Evolutionary conservation across 2,888 invertebrate species (phyloP).

Genomic region (Parnassius orleans): DNA sequence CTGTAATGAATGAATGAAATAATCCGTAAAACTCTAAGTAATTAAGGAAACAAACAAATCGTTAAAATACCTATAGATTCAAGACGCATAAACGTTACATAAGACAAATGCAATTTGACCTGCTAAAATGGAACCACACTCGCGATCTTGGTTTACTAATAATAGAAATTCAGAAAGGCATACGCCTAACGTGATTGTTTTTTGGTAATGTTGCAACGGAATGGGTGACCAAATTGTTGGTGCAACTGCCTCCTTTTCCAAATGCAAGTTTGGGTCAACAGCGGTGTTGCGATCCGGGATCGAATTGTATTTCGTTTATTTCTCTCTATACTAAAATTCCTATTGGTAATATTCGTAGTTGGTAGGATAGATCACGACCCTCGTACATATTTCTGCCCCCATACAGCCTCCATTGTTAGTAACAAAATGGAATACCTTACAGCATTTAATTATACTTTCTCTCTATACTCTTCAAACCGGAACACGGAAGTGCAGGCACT

Average conservation of each 20-base stretch:
- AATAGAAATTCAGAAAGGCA: conserved; percentile 35
- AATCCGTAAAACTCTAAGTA: too few relatives aligned
- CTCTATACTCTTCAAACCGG: too few relatives aligned
- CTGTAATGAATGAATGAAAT: too few relatives aligned
- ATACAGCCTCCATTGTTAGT: too few relatives aligned
- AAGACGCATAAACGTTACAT: conserved; percentile 7
- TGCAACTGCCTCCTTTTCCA: not conserved
- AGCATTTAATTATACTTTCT: too few relatives aligned
- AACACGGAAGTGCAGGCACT: too few relatives aligned
- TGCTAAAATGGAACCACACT: conserved; percentile 28
- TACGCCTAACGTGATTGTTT: conserved; percentile 25
- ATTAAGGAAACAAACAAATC: too few relatives aligned
- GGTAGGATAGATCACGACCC: too few relatives aligned
- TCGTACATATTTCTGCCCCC: too few relatives aligned
- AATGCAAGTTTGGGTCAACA: conserved; percentile 1
- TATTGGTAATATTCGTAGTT: not conserved
- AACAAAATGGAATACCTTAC: too few relatives aligned
- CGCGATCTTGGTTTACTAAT: conserved; percentile 34
- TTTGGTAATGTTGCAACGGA: conserved; percentile 27
- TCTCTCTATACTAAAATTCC: too few relatives aligned
- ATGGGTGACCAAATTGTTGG: conserved; percentile 7
- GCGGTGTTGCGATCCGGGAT: conserved; percentile 3
- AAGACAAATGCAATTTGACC: conserved; percentile 19
- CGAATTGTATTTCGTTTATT: too few relatives aligned
- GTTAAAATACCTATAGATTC: not conserved